Percentiles rank a stretch among this genome's conserved stretches.
These are phyloP conservation scores for Leptarthrus brevirostris DNA, from an alignment of 2,888 invertebrate genomes.

Conservation along the genomic window DNA sequence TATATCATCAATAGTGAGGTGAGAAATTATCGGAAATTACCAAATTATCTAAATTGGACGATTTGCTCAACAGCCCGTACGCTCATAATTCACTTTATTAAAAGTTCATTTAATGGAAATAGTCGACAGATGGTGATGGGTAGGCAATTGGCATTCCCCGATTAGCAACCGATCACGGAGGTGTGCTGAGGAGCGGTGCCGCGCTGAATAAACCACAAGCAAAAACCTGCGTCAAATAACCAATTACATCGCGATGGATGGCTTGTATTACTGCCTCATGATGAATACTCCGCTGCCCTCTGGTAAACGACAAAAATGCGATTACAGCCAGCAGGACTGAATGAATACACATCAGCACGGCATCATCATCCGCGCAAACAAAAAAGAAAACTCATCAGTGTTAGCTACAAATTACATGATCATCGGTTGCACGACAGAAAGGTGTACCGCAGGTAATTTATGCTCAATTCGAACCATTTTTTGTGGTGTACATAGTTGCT, in stretches of 20 bases:
- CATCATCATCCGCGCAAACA: conserved; percentile 1
- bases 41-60: conserved; percentile 42
- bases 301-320: conserved; percentile 9
- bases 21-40: conserved; percentile 24
- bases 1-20: neutral
- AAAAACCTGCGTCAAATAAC: conserved; percentile 14
- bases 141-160: conserved; percentile 15
- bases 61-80: conserved; percentile 27
- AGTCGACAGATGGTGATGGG: conserved; percentile 34
- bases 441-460: conserved; percentile 43
- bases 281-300: neutral
- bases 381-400: neutral
- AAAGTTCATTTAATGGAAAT: conserved; percentile 16
- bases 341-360: neutral
- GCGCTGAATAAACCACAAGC: neutral
- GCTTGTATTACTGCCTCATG: conserved; percentile 4
- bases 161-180: neutral
- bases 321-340: neutral
- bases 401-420: conserved; percentile 46
- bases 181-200: neutral
- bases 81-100: conserved; percentile 22
- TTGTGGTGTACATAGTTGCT: neutral
- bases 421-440: conserved; percentile 39
- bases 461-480: conserved; percentile 33
- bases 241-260: conserved; percentile 29